Percentiles rank a stretch among this genome's conserved stretches.
Conservation (phyloP, 2,113 vertebrate genomes). For the Okapia johnstoni region DNA sequence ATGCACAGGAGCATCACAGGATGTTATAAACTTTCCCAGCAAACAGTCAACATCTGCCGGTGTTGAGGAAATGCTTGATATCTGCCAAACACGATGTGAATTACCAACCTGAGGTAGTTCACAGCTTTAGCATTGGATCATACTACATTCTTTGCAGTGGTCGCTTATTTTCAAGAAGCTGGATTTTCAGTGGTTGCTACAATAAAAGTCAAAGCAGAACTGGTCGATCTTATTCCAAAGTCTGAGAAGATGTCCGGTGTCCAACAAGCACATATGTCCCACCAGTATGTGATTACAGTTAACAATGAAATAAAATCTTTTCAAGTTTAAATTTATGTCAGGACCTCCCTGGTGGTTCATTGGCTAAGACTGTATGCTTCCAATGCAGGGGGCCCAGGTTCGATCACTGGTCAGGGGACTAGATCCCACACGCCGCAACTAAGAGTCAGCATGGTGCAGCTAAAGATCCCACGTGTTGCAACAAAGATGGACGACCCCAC, state of each 20-base stretch:
- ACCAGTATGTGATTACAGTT: too few relatives aligned
- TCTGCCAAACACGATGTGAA: background rate
- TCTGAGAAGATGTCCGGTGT: background rate
- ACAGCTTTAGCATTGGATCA: background rate
- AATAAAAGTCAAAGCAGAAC: background rate
- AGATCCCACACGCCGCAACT: background rate
- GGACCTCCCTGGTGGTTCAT: background rate
- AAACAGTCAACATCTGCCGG: background rate
- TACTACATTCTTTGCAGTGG: background rate
- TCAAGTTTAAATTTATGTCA: background rate
- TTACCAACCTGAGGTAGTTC: background rate
- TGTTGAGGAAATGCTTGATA: accelerated
- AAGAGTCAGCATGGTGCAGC: background rate
- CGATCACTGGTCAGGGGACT: background rate
- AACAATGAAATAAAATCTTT: background rate
- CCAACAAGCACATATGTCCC: background rate
- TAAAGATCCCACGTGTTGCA: background rate
- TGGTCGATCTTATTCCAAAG: background rate
- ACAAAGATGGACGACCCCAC: background rate
- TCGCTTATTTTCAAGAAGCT: background rate
- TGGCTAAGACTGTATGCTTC: background rate
- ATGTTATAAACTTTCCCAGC: background rate
- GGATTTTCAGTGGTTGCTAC: background rate
- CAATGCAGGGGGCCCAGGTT: background rate
- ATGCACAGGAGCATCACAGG: accelerated